A percentile compares a stretch with the other conserved stretches of the same genome.
These are phyloP conservation scores for Thunnus albacares DNA, from an alignment of 2,797 vertebrate genomes.

Conservation along the genomic window DNA sequence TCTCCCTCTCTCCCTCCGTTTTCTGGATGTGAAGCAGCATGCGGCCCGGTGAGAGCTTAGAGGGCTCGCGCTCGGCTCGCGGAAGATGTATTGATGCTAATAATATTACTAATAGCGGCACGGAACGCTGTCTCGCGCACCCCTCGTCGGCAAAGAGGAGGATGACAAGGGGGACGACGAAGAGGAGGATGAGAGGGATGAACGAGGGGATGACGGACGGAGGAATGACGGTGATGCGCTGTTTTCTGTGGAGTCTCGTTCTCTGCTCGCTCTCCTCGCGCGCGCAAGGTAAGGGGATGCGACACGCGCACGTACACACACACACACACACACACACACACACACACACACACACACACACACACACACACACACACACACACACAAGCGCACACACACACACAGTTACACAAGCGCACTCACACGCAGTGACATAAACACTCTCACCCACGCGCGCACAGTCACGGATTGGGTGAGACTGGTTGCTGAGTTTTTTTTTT, in stretches of 20 bases:
- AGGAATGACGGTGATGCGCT: constrained; percentile 77
- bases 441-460: constrained; percentile 19
- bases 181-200: constrained; percentile 52
- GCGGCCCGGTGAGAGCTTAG: constrained; percentile 85
- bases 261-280: constrained; percentile 77
- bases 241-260: constrained; percentile 81
- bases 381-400: constrained; percentile 38
- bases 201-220: constrained; percentile 67
- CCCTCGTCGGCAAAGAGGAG: constrained; percentile 58
- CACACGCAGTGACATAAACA: constrained; percentile 37
- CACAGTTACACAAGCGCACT: neutral
- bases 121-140: constrained; percentile 70
- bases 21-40: constrained; percentile 86
- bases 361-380: constrained; percentile 7
- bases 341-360: constrained; percentile 40
- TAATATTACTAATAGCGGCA: constrained; percentile 55
- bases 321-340: constrained; percentile 2
- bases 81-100: constrained; percentile 72
- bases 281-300: constrained; percentile 81
- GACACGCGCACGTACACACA: constrained; percentile 48
- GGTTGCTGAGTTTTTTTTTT: constrained; percentile 20
- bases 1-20: constrained; percentile 52
- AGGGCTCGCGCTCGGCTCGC: constrained; percentile 82
- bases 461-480: constrained; percentile 31
- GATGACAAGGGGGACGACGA: constrained; percentile 66